Base-by-base conservation (phyloP, 64 coral and sea anemone genomes). In the Montipora cactus region DNA sequence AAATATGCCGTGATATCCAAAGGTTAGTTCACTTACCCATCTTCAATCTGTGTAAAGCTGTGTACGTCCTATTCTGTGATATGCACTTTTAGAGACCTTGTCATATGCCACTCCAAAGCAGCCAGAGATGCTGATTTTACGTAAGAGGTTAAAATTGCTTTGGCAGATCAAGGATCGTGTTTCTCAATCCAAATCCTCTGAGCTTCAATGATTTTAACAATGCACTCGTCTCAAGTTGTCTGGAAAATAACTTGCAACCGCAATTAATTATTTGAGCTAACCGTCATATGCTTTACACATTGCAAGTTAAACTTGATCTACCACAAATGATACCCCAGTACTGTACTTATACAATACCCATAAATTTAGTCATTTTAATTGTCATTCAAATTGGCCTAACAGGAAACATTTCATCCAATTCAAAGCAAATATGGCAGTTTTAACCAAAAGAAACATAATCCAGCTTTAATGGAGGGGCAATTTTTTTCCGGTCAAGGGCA, bases 401-500 rank as follows among this genome's bases (percentile, higher is more conserved):
- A 49, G 76, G 76, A 78, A 78, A 7, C 76, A n/a, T 78, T 78
- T 49, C 47, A 19, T 14, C 12, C 2, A 49, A 47, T 78, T 50
- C 1, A 78, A 49, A 78, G 76, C 76, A 78, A 78, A 78, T 49
- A 49, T 78, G 16, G 46, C 18, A 78, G 76, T 49, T 78, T 46
- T 49, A 78, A 78, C 76, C 47, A 18, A 8, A 47, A 19, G 76
- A 78, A 78, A 78, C 47, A 78, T 78, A 78, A 78, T 78, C 44
- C 15, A 78, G 49, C 13, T 50, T 78, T 19, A 78, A 78, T 78
- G 76, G 45, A 49, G 76, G 44, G 76, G 76, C 76, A 78, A 3
- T 18, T 18, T 14, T 78, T 47, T 78, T 78, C 76, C 76, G 76
- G 76, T 78, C 44, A 76, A 76, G 76, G 76, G 76, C 76, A 49